These are phyloP conservation scores for Elysia crispata DNA, from an alignment of 2,888 invertebrate species.

Conservation along the genomic window DNA sequence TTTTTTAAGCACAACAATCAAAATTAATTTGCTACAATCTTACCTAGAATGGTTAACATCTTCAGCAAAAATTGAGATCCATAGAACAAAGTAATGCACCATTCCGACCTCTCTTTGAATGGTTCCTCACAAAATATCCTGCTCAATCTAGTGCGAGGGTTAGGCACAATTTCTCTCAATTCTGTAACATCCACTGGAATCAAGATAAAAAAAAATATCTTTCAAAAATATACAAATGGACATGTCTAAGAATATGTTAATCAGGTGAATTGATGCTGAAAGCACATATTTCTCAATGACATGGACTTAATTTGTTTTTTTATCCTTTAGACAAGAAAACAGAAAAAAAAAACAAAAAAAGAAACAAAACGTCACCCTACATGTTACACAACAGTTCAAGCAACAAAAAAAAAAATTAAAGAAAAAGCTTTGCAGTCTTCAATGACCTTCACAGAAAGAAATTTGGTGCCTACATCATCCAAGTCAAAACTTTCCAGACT, in stretches of 20 bases:
- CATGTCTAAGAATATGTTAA: neutral
- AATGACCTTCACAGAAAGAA: no score
- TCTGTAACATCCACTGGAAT: constrained; percentile 48
- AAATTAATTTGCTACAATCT: constrained; percentile 6
- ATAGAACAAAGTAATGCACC: constrained; percentile 48
- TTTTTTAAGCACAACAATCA: no score
- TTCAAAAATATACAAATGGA: neutral
- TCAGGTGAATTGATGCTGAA: neutral
- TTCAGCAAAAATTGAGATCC: constrained; percentile 48
- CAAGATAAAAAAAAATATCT: neutral
- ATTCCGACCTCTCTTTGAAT: constrained; percentile 40
- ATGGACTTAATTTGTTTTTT: no score
- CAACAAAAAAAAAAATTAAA: no score
- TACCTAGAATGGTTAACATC: constrained; percentile 46
- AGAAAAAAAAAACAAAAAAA: no score
- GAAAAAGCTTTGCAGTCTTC: no score
- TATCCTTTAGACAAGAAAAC: neutral
- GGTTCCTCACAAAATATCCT: constrained; percentile 43
- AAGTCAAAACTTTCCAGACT: no score
- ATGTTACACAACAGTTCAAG: no score
- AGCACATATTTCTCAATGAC: no score
- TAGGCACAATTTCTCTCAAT: constrained; percentile 49
- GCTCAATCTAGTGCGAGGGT: constrained; percentile 43
- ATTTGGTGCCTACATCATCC: no score
- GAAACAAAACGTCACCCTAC: no score